Base-by-base conservation (phyloP, 2,888 invertebrate species). In the Thecophora atra region DNA sequence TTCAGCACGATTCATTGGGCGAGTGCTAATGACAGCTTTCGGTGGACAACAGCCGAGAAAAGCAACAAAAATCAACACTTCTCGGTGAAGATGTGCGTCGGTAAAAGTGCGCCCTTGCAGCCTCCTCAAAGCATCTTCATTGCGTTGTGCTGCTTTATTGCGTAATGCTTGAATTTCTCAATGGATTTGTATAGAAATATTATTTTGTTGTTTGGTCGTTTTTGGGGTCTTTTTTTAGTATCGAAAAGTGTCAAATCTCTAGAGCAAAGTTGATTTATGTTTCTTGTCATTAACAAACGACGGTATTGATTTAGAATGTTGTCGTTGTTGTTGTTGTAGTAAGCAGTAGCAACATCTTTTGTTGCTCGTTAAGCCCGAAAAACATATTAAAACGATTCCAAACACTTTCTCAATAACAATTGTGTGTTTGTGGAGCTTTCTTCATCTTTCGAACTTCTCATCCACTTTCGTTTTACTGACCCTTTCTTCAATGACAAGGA, bases 221-320 rank as follows among this genome's bases (percentile, higher is more conserved):
- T 54, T 58, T 58, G 19, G n/a, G n/a, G 19, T 24, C 54, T 54
- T 17, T 11, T 58, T 62, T 37, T 37, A n/a, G n/a, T 42, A 2
- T 24, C 17, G 62, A 44, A 65, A 51, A 51, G 21, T 65, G 65
- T 65, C 65, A 44, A 51, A 51, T 24, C 65, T 65, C 8, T 21
- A 47, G 51, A 47, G 47, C n/a, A 6, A 51, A 44, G 30, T 24
- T 65, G 65, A 65, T 65, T 65, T 51, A 65, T 65, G 65, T 26
- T 28, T 65, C 65, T 47, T 65, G 65, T 65, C 65, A 65, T 65
- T 65, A 65, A 28, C 65, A 47, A n/a, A n/a, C n/a, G 51, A 62
- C 42, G 21, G 1, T 24, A 62, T 62, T 47, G 47, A 47, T 47
- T 47, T n/a, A 47, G 47, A 5, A 47, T 47, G 47, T 30, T 30